These are phyloP conservation scores for Drosophila tani DNA, from an alignment of 1,140 invertebrate species.

Conservation along the genomic window DNA sequence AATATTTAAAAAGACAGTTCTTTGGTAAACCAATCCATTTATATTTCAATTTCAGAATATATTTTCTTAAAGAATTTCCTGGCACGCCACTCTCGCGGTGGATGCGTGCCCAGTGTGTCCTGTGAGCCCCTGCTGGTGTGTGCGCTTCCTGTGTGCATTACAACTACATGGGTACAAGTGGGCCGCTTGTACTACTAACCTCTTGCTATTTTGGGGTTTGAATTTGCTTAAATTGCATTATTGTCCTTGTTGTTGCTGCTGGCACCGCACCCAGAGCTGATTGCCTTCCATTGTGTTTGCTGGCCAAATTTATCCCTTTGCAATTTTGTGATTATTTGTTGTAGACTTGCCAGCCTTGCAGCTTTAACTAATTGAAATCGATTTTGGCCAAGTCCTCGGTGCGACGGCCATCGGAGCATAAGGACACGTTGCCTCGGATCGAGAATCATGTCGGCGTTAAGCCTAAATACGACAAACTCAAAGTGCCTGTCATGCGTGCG, in stretches of 20 bases:
- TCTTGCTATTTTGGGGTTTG: constrained; percentile 70
- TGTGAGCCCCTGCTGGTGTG: constrained; percentile 6
- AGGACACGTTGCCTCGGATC: constrained; percentile 29
- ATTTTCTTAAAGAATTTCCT: neutral
- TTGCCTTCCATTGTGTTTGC: constrained; percentile 56
- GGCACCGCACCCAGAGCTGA: constrained; percentile 36
- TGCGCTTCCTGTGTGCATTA: constrained; percentile 52
- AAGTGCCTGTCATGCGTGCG: constrained; percentile 56
- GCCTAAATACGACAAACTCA: constrained; percentile 56
- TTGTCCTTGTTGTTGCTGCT: constrained; percentile 53
- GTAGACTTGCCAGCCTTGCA: constrained; percentile 56
- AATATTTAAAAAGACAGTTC: too few relatives aligned
- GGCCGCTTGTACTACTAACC: constrained; percentile 64
- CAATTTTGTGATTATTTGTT: constrained; percentile 71
- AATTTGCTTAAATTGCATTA: constrained; percentile 77
- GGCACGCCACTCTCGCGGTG: neutral
- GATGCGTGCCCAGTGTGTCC: constrained; percentile 26
- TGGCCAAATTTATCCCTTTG: constrained; percentile 51
- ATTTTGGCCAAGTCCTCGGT: constrained; percentile 50
- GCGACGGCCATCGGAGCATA: constrained; percentile 5
- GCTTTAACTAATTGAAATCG: constrained; percentile 78
- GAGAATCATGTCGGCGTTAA: constrained; percentile 65
- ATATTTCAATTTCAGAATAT: too few relatives aligned
- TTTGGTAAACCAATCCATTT: neutral
- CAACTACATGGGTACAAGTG: constrained; percentile 58